Conservation (phyloP, 1,140 invertebrate genomes). For the Grapholita molesta region DNA sequence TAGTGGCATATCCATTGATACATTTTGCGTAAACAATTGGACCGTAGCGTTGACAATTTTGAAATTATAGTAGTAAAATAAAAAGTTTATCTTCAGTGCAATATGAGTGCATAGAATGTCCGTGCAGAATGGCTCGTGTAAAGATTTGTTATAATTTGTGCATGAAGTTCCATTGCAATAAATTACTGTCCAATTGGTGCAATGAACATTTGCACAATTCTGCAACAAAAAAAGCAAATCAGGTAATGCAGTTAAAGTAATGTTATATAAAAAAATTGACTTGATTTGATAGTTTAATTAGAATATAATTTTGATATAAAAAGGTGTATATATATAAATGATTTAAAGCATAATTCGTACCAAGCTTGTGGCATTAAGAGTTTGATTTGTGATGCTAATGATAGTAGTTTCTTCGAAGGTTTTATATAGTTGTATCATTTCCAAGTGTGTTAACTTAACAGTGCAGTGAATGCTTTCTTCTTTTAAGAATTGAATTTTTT, state of each 20-base stretch:
- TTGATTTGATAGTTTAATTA: too few species aligned
- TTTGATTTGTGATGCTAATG: conserved; percentile 38
- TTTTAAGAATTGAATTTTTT: conserved; percentile 49
- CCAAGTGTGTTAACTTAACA: conserved; percentile 53
- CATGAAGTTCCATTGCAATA: conserved; percentile 42
- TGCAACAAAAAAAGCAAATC: conserved; percentile 38
- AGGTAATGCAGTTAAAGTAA: too few species aligned
- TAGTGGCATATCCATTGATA: conserved; percentile 31
- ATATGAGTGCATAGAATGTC: conserved; percentile 49
- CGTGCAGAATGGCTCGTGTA: conserved; percentile 48
- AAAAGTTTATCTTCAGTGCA: conserved; percentile 48
- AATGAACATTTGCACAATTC: conserved; percentile 57
- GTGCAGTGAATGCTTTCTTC: conserved; percentile 56
- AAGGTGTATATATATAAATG: too few species aligned
- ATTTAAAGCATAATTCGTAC: conserved; percentile 40
- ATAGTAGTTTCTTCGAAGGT: conserved; percentile 33
- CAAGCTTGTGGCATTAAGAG: conserved; percentile 39
- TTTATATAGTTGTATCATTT: conserved; percentile 55
- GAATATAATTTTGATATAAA: too few species aligned
- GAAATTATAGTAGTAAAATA: conserved; percentile 49
- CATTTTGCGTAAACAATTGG: conserved; percentile 40
- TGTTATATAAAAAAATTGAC: too few species aligned
- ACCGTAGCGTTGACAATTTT: conserved; percentile 49
- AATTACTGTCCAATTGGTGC: conserved; percentile 51
- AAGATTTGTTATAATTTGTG: conserved; percentile 39